Base-by-base conservation (phyloP, 2,113 vertebrate species). In the Gavialis gangeticus region DNA sequence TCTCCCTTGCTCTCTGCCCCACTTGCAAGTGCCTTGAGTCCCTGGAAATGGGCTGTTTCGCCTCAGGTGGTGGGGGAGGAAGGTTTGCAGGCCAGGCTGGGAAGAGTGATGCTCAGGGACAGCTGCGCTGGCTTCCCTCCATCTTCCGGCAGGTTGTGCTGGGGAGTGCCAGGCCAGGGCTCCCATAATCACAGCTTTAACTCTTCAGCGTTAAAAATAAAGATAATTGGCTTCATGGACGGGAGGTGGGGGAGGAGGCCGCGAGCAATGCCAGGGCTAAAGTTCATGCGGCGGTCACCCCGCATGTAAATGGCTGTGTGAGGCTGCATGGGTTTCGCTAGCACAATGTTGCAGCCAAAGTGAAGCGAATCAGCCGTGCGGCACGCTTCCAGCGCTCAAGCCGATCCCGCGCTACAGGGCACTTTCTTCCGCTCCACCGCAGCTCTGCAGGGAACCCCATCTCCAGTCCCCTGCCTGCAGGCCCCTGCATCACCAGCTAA, bases 361-460 rank as follows among this genome's bases (percentile, higher is more conserved):
- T 46, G 90, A 59, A 1, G n/a, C 0, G 0, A 21, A 34, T 57
- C 87, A 19, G 3, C 62, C 10, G 4, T 1, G 10, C 2, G 2
- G 76, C 24, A 19, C 4, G 0, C 0, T 0, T 10, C 62, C 67
- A 14, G 0, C 8, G 16, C 4, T 6, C 46, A 25, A 59, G 13
- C 77, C 62, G 69, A 27, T 28, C 64, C 1, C 0, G 4, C 10
- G 54, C 11, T n/a, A 54, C 2, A 3, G 67, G n/a, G 28, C 8
- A 22, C 62, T 54, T 55, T 60, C 64, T 1, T 2, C 30, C 73
- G 27, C 37, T 22, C 19, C 2, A 0, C 27, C 1, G 0, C 0
- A 0, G 10, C 17, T 60, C 19, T 79, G 78, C 37, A 46, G 46
- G 46, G 46, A 46, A 9, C 46, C 46, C 46, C 7, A 46, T 46